Evolutionary conservation across 2,888 invertebrate species (phyloP), one percentile per base, ranked within the genome.

Genomic region (Polyommatus icarus): DNA sequence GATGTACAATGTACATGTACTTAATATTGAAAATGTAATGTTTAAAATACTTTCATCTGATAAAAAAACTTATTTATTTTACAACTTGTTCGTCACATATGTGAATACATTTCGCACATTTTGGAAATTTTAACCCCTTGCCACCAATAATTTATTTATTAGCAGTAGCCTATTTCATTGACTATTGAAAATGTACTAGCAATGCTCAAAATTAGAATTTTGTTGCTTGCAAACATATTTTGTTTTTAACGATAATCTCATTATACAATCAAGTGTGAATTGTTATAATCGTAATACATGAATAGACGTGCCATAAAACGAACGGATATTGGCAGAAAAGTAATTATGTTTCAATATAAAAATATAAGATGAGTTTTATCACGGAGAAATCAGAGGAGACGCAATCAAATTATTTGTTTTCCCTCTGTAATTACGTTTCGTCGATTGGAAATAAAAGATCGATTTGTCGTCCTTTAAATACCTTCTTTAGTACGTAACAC

Each of bases 381-480:
- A 36, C 32, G 36, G 36, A 36, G 54, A 57, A 77, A 71, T 71
- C 76, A 77, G 71, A 77, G 72, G 50, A 20, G 50, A 50, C 54
- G 18, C 75, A 54, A 75, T 75, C 50, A 54, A 72, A 77, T 77
- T 72, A 57, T 72, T 72, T 46, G 57, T 78, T 77, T 78, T 75
- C 79, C 78, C 76, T 78, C 79, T 78, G 80, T 81, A 82, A 83
- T 83, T 79, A 77, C 79, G 81, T 82, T 82, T 78, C 71, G 80
- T 77, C 78, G 82, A 83, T 83, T 82, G 81, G 76, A 80, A 83
- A 82, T 82, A 80, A 79, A 78, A 76, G n/a, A 46, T 46, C 76
- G 71, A 71, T 78, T 76, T 78, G 76, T 78, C 72, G 32, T 36
- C 36, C 54, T 77, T 72, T 77, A 72, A 75, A 50, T 54, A 67